These are phyloP conservation scores for Syrrhaptes paradoxus DNA, from an alignment of 2,113 vertebrate species.

Conservation along the genomic window DNA sequence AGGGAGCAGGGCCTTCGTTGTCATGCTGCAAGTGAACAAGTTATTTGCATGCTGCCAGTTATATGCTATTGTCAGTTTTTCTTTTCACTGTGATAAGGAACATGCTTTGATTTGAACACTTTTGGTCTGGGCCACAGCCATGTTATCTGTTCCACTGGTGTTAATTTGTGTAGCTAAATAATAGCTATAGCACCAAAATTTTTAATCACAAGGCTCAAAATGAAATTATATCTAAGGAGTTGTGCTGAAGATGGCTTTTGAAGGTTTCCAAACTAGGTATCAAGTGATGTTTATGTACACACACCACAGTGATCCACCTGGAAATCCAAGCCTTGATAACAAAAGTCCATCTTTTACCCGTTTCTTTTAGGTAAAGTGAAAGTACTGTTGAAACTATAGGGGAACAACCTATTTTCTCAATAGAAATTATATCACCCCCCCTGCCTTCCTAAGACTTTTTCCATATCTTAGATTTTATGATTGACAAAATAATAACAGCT, in stretches of 20 bases:
- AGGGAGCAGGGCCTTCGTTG: not conserved
- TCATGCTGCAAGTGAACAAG: not conserved
- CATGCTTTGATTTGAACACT: not conserved
- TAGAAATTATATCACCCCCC: not conserved
- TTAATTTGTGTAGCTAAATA: not conserved
- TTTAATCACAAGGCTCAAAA: not conserved
- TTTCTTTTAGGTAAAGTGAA: not conserved
- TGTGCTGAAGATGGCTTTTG: not conserved
- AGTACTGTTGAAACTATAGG: not conserved
- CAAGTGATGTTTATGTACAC: not conserved
- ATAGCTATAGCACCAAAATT: not conserved
- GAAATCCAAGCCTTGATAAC: not conserved
- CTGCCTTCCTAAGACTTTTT: not conserved
- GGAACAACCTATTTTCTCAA: not conserved
- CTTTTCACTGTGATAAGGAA: not conserved
- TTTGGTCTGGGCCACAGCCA: not conserved
- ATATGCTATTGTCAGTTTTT: not conserved
- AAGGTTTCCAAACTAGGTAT: not conserved
- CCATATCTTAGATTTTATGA: not conserved
- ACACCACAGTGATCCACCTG: not conserved
- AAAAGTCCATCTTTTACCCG: not conserved
- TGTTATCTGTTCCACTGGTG: not conserved
- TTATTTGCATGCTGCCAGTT: not conserved
- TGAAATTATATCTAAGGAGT: not conserved
- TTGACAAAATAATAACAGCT: constrained; percentile 12